phyloP scores from a whole-genome alignment of 2,888 invertebrate species.

The Craniophora ligustri region DNA sequence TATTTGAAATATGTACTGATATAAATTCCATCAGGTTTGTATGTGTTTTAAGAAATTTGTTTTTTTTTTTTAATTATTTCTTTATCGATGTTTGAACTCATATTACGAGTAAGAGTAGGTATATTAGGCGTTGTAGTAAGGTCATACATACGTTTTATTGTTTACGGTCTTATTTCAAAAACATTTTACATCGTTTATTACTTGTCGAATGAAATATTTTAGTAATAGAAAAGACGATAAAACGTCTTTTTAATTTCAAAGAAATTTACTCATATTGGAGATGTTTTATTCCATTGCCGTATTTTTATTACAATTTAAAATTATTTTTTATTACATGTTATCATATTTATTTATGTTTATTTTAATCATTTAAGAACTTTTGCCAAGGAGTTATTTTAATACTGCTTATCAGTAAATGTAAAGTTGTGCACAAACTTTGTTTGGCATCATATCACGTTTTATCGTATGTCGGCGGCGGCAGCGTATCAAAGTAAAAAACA shows the following conservation, averaged over 20 bases:
- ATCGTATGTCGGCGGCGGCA: slow-evolving; percentile 47
- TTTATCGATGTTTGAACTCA: slow-evolving; percentile 13
- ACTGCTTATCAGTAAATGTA: slow-evolving; percentile 6
- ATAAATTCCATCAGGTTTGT: slow-evolving; percentile 40
- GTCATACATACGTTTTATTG: slow-evolving; percentile 9
- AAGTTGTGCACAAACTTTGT: slow-evolving; percentile 41
- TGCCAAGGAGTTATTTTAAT: background rate
- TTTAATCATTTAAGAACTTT: too few relatives aligned
- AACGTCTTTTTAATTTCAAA: too few relatives aligned
- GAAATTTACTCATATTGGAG: too few relatives aligned
- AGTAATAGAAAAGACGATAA: too few relatives aligned
- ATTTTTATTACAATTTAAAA: too few relatives aligned
- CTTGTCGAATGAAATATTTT: background rate
- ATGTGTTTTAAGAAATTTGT: slow-evolving; percentile 1
- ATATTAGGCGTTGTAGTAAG: slow-evolving; percentile 5
- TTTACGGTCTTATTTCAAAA: slow-evolving; percentile 6
- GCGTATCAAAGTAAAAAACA: slow-evolving; percentile 64
- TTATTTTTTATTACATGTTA: too few relatives aligned
- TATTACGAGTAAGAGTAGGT: slow-evolving; percentile 6
- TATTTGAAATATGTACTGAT: slow-evolving; percentile 17
- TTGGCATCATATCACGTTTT: slow-evolving; percentile 55
- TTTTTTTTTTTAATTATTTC: slow-evolving; percentile 7
- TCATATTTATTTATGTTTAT: too few relatives aligned
- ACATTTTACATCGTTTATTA: slow-evolving; percentile 5
- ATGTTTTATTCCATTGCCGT: too few relatives aligned